Conservation (phyloP, 1,140 invertebrate species). For the Tenebrio molitor region DNA sequence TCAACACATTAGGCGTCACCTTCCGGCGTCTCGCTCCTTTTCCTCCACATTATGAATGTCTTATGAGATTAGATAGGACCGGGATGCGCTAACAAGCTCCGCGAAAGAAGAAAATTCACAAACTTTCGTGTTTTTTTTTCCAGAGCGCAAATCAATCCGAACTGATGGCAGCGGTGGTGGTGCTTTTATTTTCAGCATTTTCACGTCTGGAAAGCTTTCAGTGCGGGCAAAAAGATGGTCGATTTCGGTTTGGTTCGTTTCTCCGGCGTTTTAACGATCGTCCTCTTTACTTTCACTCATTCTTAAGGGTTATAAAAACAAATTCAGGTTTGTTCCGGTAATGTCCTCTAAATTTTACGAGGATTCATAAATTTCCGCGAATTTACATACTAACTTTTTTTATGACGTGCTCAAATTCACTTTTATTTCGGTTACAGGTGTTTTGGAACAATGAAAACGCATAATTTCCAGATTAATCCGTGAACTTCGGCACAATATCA, state of each 20-base stretch:
- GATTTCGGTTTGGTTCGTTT: conserved; percentile 25
- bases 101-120: conserved; percentile 19
- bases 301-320: conserved; percentile 34
- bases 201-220: conserved; percentile 33
- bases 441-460: conserved; percentile 13
- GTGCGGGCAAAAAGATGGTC: conserved; percentile 16
- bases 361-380: conserved; percentile 2
- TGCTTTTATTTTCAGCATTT: conserved; percentile 32
- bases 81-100: conserved; percentile 33
- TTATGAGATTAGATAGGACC: conserved; percentile 31
- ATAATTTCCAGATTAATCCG: conserved; percentile 13
- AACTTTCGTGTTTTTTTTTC: conserved; percentile 39
- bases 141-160: conserved; percentile 1
- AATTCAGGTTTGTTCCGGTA: conserved; percentile 26
- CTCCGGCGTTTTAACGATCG: conserved; percentile 35
- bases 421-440: conserved; percentile 36
- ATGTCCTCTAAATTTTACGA: conserved; percentile 22
- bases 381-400: conserved; percentile 19
- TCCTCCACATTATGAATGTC: conserved; percentile 40
- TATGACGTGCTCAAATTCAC: conserved; percentile 34
- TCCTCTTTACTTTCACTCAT: conserved; percentile 4
- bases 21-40: conserved; percentile 33
- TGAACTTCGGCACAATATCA: conserved; percentile 2
- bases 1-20: conserved; percentile 38
- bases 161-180: conserved; percentile 10